Evolutionary conservation across 2,797 vertebrate genomes (phyloP).

Genomic region (Neoniphon sammara): DNA sequence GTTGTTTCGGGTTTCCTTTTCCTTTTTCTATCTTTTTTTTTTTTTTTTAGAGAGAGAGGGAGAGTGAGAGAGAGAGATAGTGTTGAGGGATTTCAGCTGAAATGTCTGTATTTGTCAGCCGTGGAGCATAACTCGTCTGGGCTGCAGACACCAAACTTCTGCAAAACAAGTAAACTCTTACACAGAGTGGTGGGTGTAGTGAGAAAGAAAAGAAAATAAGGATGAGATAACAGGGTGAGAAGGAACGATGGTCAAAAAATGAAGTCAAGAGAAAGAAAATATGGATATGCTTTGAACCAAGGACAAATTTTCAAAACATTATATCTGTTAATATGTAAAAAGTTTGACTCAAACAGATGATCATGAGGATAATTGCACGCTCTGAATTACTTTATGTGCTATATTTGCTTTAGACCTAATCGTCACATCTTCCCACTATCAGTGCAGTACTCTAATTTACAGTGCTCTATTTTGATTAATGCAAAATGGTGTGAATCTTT

Average conservation of each 20-base stretch:
- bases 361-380: too few species aligned
- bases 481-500: too few species aligned
- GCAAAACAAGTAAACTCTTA: slow-evolving; percentile 50
- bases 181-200: slow-evolving; percentile 45
- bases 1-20: slow-evolving; percentile 7
- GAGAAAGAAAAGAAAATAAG: slow-evolving; percentile 51
- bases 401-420: too few species aligned
- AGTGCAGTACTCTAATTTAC: too few species aligned
- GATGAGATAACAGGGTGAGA: slow-evolving; percentile 26
- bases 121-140: slow-evolving; percentile 40
- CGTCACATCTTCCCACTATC: too few species aligned
- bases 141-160: slow-evolving; percentile 52
- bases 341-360: not conserved
- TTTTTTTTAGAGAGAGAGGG: slow-evolving; percentile 18
- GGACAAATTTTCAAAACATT: not conserved
- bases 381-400: too few species aligned
- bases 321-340: too few species aligned
- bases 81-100: slow-evolving; percentile 22
- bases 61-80: too few species aligned
- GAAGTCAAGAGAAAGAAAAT: slow-evolving; percentile 14
- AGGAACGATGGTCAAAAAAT: slow-evolving; percentile 13
- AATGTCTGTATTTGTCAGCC: slow-evolving; percentile 52
- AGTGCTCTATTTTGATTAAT: too few species aligned
- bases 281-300: slow-evolving; percentile 19
- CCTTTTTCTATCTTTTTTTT: not conserved